Evolutionary conservation across 2,797 vertebrate species (phyloP), one percentile per base, ranked within the genome.

Genomic region (Craterocephalus amniculus): DNA sequence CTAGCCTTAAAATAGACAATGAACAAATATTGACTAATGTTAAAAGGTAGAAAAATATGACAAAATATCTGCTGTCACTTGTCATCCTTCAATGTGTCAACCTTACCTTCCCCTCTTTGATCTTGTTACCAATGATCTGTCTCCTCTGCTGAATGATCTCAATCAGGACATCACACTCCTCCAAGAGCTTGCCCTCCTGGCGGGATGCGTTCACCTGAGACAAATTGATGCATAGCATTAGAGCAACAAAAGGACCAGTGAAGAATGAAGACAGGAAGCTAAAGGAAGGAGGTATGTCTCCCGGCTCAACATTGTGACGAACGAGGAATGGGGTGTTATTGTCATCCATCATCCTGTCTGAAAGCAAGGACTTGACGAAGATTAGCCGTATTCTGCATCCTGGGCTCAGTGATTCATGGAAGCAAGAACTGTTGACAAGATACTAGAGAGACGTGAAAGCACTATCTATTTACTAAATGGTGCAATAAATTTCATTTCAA

Each of bases 61-160:
- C 2, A 5, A 20, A 22, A n/a, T 24, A 7, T 64, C 55, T 22
- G 16, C 18, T 24, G 32, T 14, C 14, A 4, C n/a, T 36, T 14
- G 27, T 51, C 2, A 1, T 14, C 32, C 45, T 40, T 20, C 24
- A 6, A n/a, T 63, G 58, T 22, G 20, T 67, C 67, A 55, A 12
- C 6, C 87, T 88, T 73, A 98, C 98, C 96, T 99, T 99, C 59
- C 98, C 97, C 92, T 99, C 98, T 81, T 99, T 98, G 89, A 99
- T 99, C 94, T 99, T 99, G 59, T 92, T 97, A 85, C 96, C 96
- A 70, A 99, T 99, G 85, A 98, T 95, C 86, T 98, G 97, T 82
- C 97, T 91, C 85, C 98, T 95, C 91, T 99, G 97, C 84, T 99
- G 98, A 72, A 99, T 97, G 78, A 99, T 98, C 90, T 98, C 97